Base-by-base conservation (phyloP, 2,888 invertebrate species). In the Scaptomyza tumidula region DNA sequence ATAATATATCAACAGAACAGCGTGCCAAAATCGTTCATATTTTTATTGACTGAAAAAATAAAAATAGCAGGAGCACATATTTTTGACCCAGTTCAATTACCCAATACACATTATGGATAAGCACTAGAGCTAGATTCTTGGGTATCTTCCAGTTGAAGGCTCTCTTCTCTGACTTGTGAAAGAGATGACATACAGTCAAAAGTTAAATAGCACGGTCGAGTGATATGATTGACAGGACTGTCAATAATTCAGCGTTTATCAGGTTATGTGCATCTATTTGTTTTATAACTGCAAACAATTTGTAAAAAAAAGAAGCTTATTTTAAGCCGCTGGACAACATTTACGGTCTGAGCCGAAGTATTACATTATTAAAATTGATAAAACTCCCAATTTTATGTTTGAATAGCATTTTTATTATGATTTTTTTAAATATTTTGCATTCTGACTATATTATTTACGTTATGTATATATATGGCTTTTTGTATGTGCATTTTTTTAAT, bases 301-400 rank as follows among this genome's bases (percentile, higher is more conserved):
- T 50, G 10, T 50, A 19, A n/a, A 10, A 19, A 19, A 13, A 13
- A 13, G 13, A 13, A 31, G 14, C 46, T 31, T n/a, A n/a, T 39
- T 39, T 39, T n/a, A 14, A 39, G 37, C 14, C 3, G 14, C 14
- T 3, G n/a, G 1, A n/a, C n/a, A 37, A n/a, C n/a, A 37, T 7
- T 3, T 33, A 33, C 6, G 2, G 11, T 13, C 35, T 37, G 37
- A n/a, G 5, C n/a, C 5, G 6, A 37, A 37, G 41, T 41, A 16
- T 50, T 31, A 61, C 44, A 62, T 14, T 29, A 29, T 43, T 44
- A 10, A 27, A 50, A 48, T n/a, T 44, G 29, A 14, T 44, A n/a
- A 19, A 33, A 31, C 24, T 4, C 3, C 14, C 10, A 3, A 13
- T 48, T 16, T 43, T 48, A 4, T 13, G 24, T 13, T n/a, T 6